phyloP scores from a whole-genome alignment of 1,140 invertebrate species.

The Drosophila watanabei region DNA sequence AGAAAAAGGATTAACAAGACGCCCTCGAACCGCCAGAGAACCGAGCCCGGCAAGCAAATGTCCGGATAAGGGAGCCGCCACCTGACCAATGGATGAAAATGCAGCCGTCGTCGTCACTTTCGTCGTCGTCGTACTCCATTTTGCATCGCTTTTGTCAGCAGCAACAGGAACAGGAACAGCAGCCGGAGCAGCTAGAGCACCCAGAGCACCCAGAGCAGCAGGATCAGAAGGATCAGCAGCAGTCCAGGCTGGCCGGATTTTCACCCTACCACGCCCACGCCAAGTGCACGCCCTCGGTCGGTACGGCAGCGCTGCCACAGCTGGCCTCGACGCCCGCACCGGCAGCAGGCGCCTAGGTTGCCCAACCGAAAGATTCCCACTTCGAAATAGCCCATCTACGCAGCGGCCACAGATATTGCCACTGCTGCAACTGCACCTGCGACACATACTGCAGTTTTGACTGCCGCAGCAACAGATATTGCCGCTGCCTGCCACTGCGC shows the following conservation, averaged over 20 bases:
- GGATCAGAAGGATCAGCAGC: conserved; percentile 41
- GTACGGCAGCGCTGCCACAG: conserved; percentile 46
- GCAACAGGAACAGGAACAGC: conserved; percentile 40
- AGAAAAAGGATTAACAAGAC: neutral
- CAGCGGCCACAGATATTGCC: conserved; percentile 45
- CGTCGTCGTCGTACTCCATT: conserved; percentile 81
- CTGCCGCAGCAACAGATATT: conserved; percentile 29
- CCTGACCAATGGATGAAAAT: conserved; percentile 85
- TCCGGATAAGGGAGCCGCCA: conserved; percentile 77
- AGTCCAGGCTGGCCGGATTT: conserved; percentile 31
- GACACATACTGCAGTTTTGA: conserved; percentile 35
- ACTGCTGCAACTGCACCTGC: conserved; percentile 32
- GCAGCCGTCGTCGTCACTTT: conserved; percentile 84
- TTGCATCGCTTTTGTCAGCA: conserved; percentile 77
- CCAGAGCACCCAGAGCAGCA: conserved; percentile 30
- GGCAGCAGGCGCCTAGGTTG: conserved; percentile 67
- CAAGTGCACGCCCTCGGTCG: conserved; percentile 46
- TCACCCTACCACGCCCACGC: conserved; percentile 43
- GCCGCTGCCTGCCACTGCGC: conserved; percentile 23
- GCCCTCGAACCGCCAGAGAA: conserved; percentile 11
- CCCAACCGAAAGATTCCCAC: conserved; percentile 32
- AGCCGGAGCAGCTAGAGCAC: conserved; percentile 41
- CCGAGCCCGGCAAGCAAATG: conserved; percentile 75
- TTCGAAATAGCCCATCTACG: conserved; percentile 46
- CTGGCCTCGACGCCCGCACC: conserved; percentile 45